Evolutionary conservation across 2,797 vertebrate genomes (phyloP), one percentile per base, ranked within the genome.

Genomic region (Hylomyscus alleni): DNA sequence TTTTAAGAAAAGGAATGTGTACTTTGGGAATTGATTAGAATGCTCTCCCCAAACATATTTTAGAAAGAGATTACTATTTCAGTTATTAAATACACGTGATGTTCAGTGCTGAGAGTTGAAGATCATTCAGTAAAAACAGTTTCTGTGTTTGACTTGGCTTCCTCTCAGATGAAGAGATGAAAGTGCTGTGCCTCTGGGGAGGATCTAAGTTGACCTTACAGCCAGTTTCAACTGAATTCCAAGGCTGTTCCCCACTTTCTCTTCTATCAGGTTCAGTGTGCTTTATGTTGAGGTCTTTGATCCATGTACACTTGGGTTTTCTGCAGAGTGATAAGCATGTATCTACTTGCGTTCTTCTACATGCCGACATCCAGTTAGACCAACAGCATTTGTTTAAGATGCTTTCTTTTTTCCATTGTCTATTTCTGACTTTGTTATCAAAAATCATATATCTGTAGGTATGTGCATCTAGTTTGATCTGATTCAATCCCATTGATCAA

Each of bases 201-300:
- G 93, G 93, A 44, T 88, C 86, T 93, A 77, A 92, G 89, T 92
- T 92, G 58, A 77, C 52, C 10, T 78, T 90, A 60, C 20, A 90
- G 69, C n/a, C 37, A 92, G 87, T 60, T 90, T 92, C 72, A 90
- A 56, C 60, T 44, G 72, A 92, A 65, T 86, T 90, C 60, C 67
- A 87, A 58, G 75, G 15, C 34, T 69, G 14, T n/a, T 12, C 67
- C 67, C 67, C 34, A 69, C 67, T 15, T 17, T n/a, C 67, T 69
- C 67, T 69, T 9, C 67, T 69, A 9, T 19, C 67, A 69, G 67
- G 34, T 19, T 69, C 67, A n/a, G 67, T 69, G 15, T 65, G 29
- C 14, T 65, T 65, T 65, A 31, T 31, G 62, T 65, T 31, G 24
- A 65, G 62, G 62, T 65, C 62, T 65, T 65, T 65, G 62, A 65